Evolutionary conservation across 1,140 invertebrate species (phyloP), one percentile per base, ranked within the genome.

Genomic region (Babylonia areolata): DNA sequence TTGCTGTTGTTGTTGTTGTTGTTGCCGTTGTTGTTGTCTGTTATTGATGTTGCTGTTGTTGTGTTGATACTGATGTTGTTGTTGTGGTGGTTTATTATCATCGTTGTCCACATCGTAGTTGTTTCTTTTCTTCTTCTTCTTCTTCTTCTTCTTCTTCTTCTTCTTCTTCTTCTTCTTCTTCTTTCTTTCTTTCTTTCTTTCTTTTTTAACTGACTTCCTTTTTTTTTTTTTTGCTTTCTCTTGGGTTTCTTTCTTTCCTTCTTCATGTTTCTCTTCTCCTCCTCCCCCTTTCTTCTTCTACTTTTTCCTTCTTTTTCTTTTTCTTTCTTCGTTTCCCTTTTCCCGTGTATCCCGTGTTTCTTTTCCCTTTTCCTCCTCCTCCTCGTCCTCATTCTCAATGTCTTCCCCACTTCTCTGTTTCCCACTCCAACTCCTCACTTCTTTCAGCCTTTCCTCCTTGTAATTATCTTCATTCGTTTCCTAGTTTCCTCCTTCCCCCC

Each of bases 241-340:
- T 46, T 51, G 3, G 31, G 73, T 37, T 85, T 6, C 37, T 75
- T 35, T 69, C 37, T 35, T 69, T 75, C 39, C 69, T 40, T 40
- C 80, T 85, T 39, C 37, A 46, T 39, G 31, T 75, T 5, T 42
- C 75, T 39, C 80, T 82, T 11, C 69, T 40, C 5, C 83, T 85
- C 39, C 37, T 40, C n/a, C 73, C 73, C 83, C 73, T 35, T 69
- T 75, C 35, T 69, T 75, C 35, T 69, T 77, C 39, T 46, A 46
- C 39, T 69, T 75, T 77, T 69, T 85, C 40, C 69, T 75, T 77
- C 83, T 85, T 35, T 71, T 51, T 40, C 80, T 82, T 40, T n/a
- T 82, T 23, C 42, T 51, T 40, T 40, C 51, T 20, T 11, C 46
- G 6, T 20, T 20, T 51, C 20, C 46, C 20, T 20, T 51, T 20